Evolutionary conservation across 2,113 vertebrate species (phyloP).

Genomic region (sheep (Ovis aries)): DNA sequence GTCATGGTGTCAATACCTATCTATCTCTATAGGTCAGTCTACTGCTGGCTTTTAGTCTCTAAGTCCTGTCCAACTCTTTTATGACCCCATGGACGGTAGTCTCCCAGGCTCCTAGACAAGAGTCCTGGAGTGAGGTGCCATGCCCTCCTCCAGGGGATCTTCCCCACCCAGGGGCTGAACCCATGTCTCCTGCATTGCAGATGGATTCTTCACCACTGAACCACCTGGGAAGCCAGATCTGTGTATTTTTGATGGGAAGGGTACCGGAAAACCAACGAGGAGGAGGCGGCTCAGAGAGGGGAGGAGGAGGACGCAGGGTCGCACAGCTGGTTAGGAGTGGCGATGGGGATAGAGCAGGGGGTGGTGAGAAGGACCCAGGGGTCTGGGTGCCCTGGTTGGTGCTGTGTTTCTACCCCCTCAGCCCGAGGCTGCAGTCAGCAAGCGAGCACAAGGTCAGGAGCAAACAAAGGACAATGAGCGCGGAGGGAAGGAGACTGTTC

Average conservation of each 20-base stretch:
- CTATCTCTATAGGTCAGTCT: rapidly evolving
- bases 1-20: rapidly evolving
- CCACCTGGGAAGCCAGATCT: neutral
- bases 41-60: neutral
- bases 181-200: neutral
- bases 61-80: neutral
- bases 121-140: neutral
- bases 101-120: neutral
- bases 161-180: neutral
- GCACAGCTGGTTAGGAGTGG: neutral
- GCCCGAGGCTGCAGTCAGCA: rapidly evolving
- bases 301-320: neutral
- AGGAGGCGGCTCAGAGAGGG: neutral
- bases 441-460: neutral
- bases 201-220: neutral
- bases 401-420: neutral
- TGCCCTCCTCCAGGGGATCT: neutral
- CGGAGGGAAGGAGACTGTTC: neutral
- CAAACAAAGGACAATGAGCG: neutral
- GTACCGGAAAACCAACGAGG: neutral
- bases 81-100: neutral
- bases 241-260: no score
- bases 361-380: neutral
- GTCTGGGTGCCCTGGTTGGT: rapidly evolving
- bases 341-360: no score